These are phyloP conservation scores for Anticlea derivata DNA, from an alignment of 2,888 invertebrate genomes.

Conservation along the genomic window DNA sequence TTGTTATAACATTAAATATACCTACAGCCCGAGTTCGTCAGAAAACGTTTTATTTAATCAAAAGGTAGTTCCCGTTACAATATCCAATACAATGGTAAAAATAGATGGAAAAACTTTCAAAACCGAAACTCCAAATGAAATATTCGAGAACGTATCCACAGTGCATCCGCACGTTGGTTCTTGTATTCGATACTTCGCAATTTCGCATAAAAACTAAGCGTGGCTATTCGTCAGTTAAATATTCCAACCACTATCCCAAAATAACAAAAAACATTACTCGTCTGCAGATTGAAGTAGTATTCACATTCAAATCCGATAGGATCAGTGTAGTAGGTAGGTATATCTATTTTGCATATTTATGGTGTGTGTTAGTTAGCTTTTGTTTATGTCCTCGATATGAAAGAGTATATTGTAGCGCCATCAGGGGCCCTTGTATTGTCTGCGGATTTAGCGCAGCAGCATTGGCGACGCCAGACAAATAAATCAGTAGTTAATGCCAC, in stretches of 20 bases:
- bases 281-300: slow-evolving; percentile 40
- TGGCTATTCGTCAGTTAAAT: slow-evolving; percentile 20
- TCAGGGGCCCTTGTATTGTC: slow-evolving; percentile 62
- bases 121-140: slow-evolving; percentile 18
- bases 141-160: slow-evolving; percentile 20
- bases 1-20: too few species aligned
- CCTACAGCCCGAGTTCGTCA: too few species aligned
- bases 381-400: slow-evolving; percentile 45
- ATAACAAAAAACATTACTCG: slow-evolving; percentile 27
- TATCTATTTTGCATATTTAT: slow-evolving; percentile 62
- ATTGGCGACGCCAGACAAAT: slow-evolving; percentile 75
- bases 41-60: too few species aligned
- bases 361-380: slow-evolving; percentile 46
- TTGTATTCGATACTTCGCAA: slow-evolving; percentile 30
- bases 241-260: slow-evolving; percentile 26
- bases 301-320: slow-evolving; percentile 59
- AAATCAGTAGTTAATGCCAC: slow-evolving; percentile 78
- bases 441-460: slow-evolving; percentile 65
- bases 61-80: neutral
- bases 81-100: slow-evolving; percentile 10
- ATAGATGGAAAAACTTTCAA: slow-evolving; percentile 8
- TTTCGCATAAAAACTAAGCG: slow-evolving; percentile 21
- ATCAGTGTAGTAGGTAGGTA: slow-evolving; percentile 47
- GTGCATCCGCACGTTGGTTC: slow-evolving; percentile 11
- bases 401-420: slow-evolving; percentile 45